Percentiles rank a stretch among this genome's conserved stretches.
Conservation (phyloP, 2,888 invertebrate species). For the Microplitis deprimator region DNA sequence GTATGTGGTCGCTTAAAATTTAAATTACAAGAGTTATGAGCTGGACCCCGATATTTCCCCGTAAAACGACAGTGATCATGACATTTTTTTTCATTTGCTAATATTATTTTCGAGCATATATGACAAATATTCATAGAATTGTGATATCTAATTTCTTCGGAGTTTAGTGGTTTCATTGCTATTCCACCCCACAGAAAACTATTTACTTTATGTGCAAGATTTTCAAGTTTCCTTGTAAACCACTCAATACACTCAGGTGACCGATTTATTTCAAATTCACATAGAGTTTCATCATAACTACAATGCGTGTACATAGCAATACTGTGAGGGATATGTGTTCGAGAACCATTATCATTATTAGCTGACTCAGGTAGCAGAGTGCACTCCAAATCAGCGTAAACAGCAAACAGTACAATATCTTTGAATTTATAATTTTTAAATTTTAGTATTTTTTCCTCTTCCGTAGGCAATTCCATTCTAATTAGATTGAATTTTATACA, state of each 20-base stretch:
- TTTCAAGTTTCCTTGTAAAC: too few species aligned
- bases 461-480: conserved; percentile 1
- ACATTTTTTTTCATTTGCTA: conserved; percentile 31
- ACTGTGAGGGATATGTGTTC: neutral
- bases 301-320: too few species aligned
- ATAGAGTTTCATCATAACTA: too few species aligned
- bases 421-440: conserved; percentile 15
- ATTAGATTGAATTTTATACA: conserved; percentile 6
- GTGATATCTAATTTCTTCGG: conserved; percentile 23
- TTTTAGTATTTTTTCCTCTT: neutral
- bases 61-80: conserved; percentile 42
- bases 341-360: neutral
- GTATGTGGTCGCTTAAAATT: neutral
- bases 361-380: neutral
- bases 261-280: too few species aligned
- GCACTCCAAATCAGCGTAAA: conserved; percentile 14
- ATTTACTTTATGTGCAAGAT: neutral
- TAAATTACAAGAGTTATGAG: neutral
- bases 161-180: conserved; percentile 35
- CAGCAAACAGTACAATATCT: neutral
- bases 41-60: neutral
- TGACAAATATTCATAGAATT: conserved; percentile 41
- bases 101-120: conserved; percentile 47
- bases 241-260: too few species aligned
- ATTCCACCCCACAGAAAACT: conserved; percentile 19